Base-by-base conservation (phyloP, 2,888 invertebrate species). In the Brachyopa scutellaris region DNA sequence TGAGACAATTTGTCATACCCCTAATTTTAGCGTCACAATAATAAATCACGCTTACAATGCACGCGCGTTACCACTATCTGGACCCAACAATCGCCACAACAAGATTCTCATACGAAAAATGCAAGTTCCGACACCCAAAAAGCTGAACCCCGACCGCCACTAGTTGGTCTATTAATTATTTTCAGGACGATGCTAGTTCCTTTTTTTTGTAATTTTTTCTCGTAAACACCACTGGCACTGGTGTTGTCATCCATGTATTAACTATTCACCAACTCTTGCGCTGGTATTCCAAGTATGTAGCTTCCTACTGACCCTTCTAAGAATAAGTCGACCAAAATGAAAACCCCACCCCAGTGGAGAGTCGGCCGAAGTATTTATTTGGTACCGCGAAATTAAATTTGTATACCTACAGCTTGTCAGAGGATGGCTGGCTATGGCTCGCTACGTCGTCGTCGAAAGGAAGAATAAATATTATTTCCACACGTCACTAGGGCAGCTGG, bases 301-400 rank as follows among this genome's bases (percentile, higher is more conserved):
- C 47, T 15, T 11, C 23, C 42, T 33, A 36, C 13, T 36, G 21
- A 31, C 21, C 45, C n/a, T 49, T 72, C 82, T 66, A 70, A 82
- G 82, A 82, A 82, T 70, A 82, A 82, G 80, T 66, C 62, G 69
- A 64, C 66, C 62, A 69, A 69, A 74, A 78, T 61, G 69, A 80
- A 79, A 73, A 57, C 29, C 47, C 23, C 55, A 40, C 11, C 29
- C 23, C 51, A 15, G 13, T 26, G 11, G 17, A 40, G 26, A 26
- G 26, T 26, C 26, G 26, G 26, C 26, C 26, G 59, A 69, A 76
- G 69, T 82, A 82, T 82, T 82, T 82, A 82, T 77, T 82, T 77
- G 82, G 77, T 77, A 70, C 77, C 77, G 82, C 77, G 82, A 82
- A 82, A 77, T 77, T 82, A 82, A 82, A 82, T 82, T 77, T 59